Percentiles rank a stretch among this genome's conserved stretches.
These are phyloP conservation scores for Chymomyza amoena DNA, from an alignment of 2,888 invertebrate genomes.

Conservation along the genomic window DNA sequence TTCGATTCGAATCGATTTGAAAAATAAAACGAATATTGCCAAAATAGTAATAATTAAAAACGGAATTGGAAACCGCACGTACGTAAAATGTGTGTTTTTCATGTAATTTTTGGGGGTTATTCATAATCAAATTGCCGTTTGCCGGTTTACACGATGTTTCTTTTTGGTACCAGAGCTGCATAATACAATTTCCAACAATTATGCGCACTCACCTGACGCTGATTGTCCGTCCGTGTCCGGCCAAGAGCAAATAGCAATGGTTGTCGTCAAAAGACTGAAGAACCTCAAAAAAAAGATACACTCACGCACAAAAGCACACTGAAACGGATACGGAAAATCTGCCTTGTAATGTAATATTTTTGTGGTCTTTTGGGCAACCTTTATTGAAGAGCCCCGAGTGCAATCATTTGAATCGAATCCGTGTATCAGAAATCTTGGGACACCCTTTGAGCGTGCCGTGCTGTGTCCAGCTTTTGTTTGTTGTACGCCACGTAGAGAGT, in stretches of 20 bases:
- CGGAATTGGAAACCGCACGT: not conserved
- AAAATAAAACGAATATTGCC: not conserved
- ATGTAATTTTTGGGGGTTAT: not conserved
- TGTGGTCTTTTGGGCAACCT: not conserved
- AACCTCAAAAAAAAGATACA: not conserved
- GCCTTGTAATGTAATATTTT: not conserved
- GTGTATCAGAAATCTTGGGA: not conserved
- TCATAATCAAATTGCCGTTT: not conserved
- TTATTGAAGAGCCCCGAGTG: not conserved
- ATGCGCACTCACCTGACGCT: too few species aligned
- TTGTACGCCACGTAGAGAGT: not conserved
- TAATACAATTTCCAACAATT: too few species aligned
- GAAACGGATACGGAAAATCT: not conserved
- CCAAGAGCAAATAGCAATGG: not conserved
- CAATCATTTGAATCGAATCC: not conserved
- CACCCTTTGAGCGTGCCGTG: not conserved
- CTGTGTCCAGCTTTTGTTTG: not conserved
- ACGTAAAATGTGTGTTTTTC: not conserved
- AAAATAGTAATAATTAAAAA: not conserved
- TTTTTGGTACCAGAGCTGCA: too few species aligned
- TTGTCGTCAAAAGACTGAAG: not conserved
- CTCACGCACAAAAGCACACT: not conserved
- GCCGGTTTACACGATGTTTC: not conserved
- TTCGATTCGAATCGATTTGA: too few species aligned
- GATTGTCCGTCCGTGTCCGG: not conserved